Evolutionary conservation across 1,140 invertebrate genomes (phyloP).

Genomic region (Adoxophyes honmai): DNA sequence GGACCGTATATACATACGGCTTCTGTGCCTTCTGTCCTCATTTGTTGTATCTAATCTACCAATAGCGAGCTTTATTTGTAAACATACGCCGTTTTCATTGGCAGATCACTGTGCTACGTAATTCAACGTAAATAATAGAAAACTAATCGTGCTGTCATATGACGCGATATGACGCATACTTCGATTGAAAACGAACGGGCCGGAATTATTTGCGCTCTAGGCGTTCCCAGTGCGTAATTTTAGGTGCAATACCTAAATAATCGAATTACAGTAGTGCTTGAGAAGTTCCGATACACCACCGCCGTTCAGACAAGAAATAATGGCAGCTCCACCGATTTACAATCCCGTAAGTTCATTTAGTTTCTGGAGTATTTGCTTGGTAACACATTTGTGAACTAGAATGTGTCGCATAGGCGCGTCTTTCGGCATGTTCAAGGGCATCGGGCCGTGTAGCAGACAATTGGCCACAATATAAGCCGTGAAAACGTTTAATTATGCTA

Average conservation of each 20-base stretch:
- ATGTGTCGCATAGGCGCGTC: slow-evolving; percentile 19
- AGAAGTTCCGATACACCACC: slow-evolving; percentile 17
- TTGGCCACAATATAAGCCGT: slow-evolving; percentile 26
- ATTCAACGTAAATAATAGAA: neutral
- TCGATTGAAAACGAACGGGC: slow-evolving; percentile 17
- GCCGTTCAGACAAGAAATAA: slow-evolving; percentile 23
- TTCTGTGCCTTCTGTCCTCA: too few species aligned
- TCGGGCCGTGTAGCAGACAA: slow-evolving; percentile 23
- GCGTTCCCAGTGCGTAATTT: slow-evolving; percentile 34
- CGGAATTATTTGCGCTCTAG: slow-evolving; percentile 33
- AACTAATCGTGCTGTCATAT: slow-evolving; percentile 38
- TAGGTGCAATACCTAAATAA: slow-evolving; percentile 27
- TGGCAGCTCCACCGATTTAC: slow-evolving; percentile 56
- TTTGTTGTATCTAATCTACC: too few species aligned
- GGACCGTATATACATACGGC: too few species aligned
- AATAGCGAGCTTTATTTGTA: neutral
- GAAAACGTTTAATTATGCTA: slow-evolving; percentile 1
- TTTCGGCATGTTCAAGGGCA: slow-evolving; percentile 42
- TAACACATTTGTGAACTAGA: slow-evolving; percentile 18
- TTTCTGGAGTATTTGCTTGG: slow-evolving; percentile 20
- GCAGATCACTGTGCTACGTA: neutral
- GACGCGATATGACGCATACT: slow-evolving; percentile 53
- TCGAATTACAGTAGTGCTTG: slow-evolving; percentile 19
- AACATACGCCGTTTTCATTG: neutral
- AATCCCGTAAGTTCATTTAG: slow-evolving; percentile 49